Conservation (phyloP, 2,888 invertebrate genomes). For the Volucella bombylans region DNA sequence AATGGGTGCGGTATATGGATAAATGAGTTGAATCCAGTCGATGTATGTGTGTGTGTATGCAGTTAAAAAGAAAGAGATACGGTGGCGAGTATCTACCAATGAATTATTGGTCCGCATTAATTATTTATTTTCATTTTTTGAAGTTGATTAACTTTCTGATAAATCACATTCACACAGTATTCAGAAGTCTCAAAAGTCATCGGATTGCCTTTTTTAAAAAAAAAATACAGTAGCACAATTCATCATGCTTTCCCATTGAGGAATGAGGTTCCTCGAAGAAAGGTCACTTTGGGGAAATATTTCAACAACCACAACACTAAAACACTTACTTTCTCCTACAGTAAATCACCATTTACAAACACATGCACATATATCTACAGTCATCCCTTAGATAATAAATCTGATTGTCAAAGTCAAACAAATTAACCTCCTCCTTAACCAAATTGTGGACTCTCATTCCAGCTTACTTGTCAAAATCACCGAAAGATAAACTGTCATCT, state of each 20-base stretch:
- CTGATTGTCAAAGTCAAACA: constrained; percentile 72
- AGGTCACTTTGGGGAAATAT: constrained; percentile 57
- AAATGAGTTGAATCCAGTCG: constrained; percentile 62
- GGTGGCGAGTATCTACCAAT: constrained; percentile 62
- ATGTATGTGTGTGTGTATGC: constrained; percentile 40
- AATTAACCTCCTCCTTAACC: constrained; percentile 64
- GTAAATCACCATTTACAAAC: constrained; percentile 41
- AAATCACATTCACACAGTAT: constrained; percentile 69
- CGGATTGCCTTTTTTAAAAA: constrained; percentile 29
- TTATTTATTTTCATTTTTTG: constrained; percentile 72
- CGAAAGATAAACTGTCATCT: constrained; percentile 73
- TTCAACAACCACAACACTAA: constrained; percentile 46
- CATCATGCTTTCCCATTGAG: constrained; percentile 51
- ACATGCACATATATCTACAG: too few relatives aligned
- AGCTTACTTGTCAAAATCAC: constrained; percentile 53
- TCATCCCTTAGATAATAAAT: constrained; percentile 66
- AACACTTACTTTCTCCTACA: constrained; percentile 21
- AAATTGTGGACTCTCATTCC: constrained; percentile 56
- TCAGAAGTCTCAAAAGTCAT: constrained; percentile 39
- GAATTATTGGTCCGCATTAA: constrained; percentile 71
- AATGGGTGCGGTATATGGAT: constrained; percentile 71
- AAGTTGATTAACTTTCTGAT: constrained; percentile 69
- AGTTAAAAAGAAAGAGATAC: constrained; percentile 52
- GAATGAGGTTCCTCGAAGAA: constrained; percentile 48
- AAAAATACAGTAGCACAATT: constrained; percentile 60